These are phyloP conservation scores for Mamestra configurata DNA, from an alignment of 1,140 invertebrate genomes.

Conservation along the genomic window DNA sequence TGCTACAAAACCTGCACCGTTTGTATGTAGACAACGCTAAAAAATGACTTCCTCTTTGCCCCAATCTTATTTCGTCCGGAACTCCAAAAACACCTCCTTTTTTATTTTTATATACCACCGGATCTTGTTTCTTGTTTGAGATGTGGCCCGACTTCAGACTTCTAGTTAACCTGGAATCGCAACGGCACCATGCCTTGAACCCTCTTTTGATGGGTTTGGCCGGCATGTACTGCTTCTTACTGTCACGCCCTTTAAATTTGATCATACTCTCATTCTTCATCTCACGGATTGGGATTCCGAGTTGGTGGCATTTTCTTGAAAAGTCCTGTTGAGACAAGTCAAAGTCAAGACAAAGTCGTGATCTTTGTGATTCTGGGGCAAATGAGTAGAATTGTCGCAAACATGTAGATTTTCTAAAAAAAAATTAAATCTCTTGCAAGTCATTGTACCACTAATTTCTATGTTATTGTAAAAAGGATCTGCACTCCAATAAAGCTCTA, in stretches of 20 bases:
- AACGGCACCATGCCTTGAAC: constrained; percentile 2
- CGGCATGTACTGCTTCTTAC: constrained; percentile 9
- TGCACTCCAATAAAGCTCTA: constrained; percentile 56
- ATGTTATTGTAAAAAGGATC: constrained; percentile 58
- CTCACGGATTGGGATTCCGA: too few relatives aligned
- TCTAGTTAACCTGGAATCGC: neutral
- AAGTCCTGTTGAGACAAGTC: neutral
- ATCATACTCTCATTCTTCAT: constrained; percentile 22
- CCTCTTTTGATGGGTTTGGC: neutral
- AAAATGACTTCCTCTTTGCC: neutral
- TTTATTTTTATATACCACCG: constrained; percentile 7
- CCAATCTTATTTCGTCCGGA: too few relatives aligned
- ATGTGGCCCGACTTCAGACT: neutral
- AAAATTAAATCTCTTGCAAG: constrained; percentile 58
- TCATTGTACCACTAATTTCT: constrained; percentile 54
- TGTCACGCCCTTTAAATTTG: constrained; percentile 33
- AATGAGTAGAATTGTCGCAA: neutral
- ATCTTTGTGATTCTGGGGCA: neutral
- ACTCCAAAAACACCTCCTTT: too few relatives aligned
- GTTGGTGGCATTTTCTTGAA: neutral
- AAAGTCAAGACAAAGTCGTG: neutral
- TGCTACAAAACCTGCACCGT: too few relatives aligned
- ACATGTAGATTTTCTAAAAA: constrained; percentile 54
- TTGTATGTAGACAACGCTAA: constrained; percentile 14
- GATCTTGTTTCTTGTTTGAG: neutral